Evolutionary conservation across 2,113 vertebrate species (phyloP).

Genomic region (Spea bombifrons): DNA sequence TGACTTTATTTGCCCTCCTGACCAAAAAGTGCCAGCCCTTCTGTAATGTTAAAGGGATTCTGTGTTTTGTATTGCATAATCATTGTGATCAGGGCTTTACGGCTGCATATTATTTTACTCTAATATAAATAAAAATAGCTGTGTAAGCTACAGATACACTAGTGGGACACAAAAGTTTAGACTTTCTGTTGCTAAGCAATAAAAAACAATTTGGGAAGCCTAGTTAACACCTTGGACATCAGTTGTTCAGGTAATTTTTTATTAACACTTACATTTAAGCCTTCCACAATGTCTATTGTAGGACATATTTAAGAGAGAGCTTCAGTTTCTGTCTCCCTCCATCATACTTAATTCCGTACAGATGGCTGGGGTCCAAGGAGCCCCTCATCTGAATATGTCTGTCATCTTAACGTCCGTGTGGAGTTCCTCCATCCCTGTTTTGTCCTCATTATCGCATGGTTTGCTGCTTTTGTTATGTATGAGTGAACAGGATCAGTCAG

Average conservation of each 20-base stretch:
- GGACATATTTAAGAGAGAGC: not conserved
- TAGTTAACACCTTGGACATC: no score
- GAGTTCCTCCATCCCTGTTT: constrained; percentile 51
- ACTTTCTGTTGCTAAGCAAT: not conserved
- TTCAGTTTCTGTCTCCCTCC: constrained; percentile 6
- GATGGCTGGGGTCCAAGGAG: constrained; percentile 25
- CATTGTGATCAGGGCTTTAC: no score
- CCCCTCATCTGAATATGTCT: constrained; percentile 46
- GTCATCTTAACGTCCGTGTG: constrained; percentile 52
- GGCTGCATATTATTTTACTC: no score
- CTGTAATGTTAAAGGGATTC: no score
- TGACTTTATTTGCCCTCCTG: no score
- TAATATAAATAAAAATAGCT: no score
- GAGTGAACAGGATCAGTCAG: constrained; percentile 56
- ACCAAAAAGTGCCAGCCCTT: no score
- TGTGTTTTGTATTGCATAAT: no score
- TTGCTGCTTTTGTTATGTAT: constrained; percentile 56
- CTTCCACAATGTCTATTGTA: not conserved
- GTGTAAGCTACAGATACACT: no score
- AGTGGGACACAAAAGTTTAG: not conserved
- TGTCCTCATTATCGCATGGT: constrained; percentile 49
- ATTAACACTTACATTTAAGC: no score
- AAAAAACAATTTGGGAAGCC: not conserved
- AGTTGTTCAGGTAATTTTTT: no score
- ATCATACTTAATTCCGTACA: constrained; percentile 24